These are phyloP conservation scores for Nephrotoma appendiculata DNA, from an alignment of 2,888 invertebrate species.

Conservation along the genomic window DNA sequence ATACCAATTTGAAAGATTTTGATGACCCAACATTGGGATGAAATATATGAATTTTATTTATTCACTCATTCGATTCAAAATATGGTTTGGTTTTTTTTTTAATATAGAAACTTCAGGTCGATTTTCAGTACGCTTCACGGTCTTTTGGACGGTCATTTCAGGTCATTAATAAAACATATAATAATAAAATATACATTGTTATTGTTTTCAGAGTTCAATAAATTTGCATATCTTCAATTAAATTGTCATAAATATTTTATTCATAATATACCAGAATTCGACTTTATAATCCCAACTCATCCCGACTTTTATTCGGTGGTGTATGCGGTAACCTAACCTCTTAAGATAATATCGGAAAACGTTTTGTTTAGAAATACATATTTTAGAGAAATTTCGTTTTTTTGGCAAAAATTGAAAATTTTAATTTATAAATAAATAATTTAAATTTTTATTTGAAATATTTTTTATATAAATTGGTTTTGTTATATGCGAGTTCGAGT, in stretches of 20 bases:
- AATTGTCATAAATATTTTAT: not conserved
- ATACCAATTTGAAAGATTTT: not conserved
- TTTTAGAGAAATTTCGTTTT: no score
- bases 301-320: no score
- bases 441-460: no score
- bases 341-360: no score
- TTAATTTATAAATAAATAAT: no score
- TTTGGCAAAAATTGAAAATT: no score
- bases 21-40: not conserved
- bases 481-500: no score
- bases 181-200: not conserved
- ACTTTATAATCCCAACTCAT: not conserved
- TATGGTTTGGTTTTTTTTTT: not conserved
- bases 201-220: not conserved
- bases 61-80: not conserved
- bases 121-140: not conserved
- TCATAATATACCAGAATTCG: not conserved
- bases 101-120: no score
- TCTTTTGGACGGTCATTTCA: no score
- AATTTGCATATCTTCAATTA: not conserved
- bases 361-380: no score
- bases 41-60: not conserved
- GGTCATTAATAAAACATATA: not conserved
- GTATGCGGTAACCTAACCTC: no score
- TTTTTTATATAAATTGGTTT: no score